Evolutionary conservation across 2,888 invertebrate genomes (phyloP), one percentile per base, ranked within the genome.

Genomic region (Hypercompe scribonia): DNA sequence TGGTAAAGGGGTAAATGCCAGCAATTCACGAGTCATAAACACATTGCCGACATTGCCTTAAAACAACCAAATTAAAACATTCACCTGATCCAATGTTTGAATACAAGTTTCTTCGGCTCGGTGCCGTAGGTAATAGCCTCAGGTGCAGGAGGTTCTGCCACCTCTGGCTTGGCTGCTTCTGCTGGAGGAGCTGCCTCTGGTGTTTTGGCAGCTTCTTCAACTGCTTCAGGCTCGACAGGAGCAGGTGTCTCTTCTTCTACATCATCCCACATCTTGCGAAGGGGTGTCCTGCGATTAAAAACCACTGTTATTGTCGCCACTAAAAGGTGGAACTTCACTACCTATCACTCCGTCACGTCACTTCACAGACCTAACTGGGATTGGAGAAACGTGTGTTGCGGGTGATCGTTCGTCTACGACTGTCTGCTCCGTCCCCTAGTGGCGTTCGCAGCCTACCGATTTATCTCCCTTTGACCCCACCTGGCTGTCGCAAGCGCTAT

Each of bases 81-180:
- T 84, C 92, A 97, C 96, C 98, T 97, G 89, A 97, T 98, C 98
- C 98, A 98, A 89, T 98, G 98, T 90, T 97, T 97, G 94, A 97
- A 97, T 81, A 98, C 95, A 72, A 98, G 96, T 85, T 97, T 96
- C 86, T 96, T 97, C 83, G 97, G 97, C 84, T 97, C 96, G 81
- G 87, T 94, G 90, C 92, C 96, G 90, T 88, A 88, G 77, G 90
- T 89, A 77, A 95, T 89, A 75, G 86, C 89, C 73, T 93, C 96
- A 10, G 95, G 92, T 34, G 91, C 92, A 4, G 92, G 95, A 3
- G 92, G 93, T 68, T 94, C 96, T 3, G 95, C 96, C 61, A 88
- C 94, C 70, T 91, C 96, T 13, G 92, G 91, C 46, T 90, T 91
- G 65, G 91, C 94, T 61, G 90, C 96, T 24, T 87, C 92, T 1